Base-by-base conservation (phyloP, 1,140 invertebrate genomes). In the Gonatopus flavifemur region DNA sequence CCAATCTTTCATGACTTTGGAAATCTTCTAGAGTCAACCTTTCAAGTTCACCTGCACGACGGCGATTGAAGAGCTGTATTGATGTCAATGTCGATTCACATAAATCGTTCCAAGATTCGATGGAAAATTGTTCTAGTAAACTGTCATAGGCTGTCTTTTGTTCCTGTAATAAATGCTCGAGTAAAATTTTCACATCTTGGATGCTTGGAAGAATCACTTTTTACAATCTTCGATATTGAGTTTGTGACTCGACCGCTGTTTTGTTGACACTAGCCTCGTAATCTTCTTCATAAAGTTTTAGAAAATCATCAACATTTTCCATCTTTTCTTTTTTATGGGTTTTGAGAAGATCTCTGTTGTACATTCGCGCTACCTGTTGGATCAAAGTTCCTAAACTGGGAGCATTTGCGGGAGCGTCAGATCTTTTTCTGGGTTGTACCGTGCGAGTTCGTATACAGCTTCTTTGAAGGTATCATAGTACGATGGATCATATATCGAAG, bases 41-140 rank as follows among this genome's bases (percentile, higher is more conserved):
- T 35, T 54, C 57, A 6, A 48, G 46, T 49, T 61, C 58, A 10
- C 57, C 57, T 1, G 53, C 30, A 9, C 58, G 18, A 3, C 54
- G 19, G 30, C 54, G 22, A 36, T 60, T 60, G 13, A 60, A 59
- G 0, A 46, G 12, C 38, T 57, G 49, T 8, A 54, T 15, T 1
- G 51, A 46, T 19, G 20, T 40, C 19, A 54, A 22, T 15, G 38
- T 21, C 16, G 19, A n/a, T 9, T 19, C 37, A 13, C 37, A 52
- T 38, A 57, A 50, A 18, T 36, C 22, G 0, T 16, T 4, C 46
- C 52, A 57, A 30, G 18, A 13, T n/a, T 1, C 1, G 9, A 33
- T 22, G 3, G 40, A 44, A 36, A 22, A 48, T 19, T 40, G 9
- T 8, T 46, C n/a, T 28, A 35, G 38, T 25, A 53, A 21, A 15